Conservation (phyloP, 1,140 invertebrate species). For the Panonychus citri region DNA sequence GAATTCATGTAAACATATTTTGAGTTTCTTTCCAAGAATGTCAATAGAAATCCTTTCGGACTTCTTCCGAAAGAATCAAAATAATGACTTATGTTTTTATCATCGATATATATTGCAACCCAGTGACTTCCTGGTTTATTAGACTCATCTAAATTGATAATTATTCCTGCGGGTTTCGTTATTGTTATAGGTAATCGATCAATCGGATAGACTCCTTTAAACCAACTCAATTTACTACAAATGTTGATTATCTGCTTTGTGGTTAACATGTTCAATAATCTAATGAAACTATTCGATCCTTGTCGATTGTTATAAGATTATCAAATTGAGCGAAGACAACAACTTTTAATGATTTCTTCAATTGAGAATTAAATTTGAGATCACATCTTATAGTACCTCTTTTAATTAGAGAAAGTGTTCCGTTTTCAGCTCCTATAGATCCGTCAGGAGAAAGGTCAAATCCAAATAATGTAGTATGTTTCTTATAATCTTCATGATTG, state of each 20-base stretch:
- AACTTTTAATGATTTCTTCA: not conserved
- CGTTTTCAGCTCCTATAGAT: not conserved
- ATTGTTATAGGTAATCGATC: not conserved
- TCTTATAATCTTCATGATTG: not conserved
- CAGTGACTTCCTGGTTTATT: not conserved
- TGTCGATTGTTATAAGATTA: not conserved
- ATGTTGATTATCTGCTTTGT: not conserved
- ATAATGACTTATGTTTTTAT: not conserved
- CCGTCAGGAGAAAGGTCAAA: not conserved
- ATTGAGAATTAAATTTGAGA: not conserved
- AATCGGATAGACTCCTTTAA: not conserved
- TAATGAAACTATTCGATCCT: not conserved
- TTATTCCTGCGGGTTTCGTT: not conserved
- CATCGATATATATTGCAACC: not conserved
- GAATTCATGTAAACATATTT: not conserved
- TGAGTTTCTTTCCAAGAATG: not conserved
- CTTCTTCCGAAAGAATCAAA: not conserved
- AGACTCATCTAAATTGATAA: not conserved
- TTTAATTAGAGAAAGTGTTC: not conserved
- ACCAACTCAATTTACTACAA: not conserved
- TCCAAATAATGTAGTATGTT: not conserved
- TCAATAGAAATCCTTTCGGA: not conserved
- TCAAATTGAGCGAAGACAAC: not conserved
- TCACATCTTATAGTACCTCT: not conserved
- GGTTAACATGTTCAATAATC: not conserved